Conservation (phyloP, 2,113 vertebrate species). For the Dipodomys stephensi region DNA sequence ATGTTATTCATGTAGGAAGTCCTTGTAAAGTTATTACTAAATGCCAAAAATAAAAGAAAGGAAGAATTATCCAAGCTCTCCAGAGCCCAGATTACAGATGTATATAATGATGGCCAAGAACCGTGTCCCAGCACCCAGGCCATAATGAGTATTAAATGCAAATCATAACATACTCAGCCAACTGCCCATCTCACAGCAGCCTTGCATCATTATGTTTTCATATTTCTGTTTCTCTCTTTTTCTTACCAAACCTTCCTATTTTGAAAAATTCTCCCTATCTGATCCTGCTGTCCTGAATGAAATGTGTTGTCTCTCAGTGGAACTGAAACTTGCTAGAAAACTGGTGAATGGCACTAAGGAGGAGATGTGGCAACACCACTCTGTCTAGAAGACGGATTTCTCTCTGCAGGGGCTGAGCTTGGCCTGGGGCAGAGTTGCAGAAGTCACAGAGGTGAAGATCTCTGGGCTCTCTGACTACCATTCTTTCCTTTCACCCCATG, state of each 20-base stretch:
- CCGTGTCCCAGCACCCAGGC: background rate
- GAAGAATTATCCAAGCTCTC: background rate
- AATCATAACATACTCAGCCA: background rate
- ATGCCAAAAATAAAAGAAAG: background rate
- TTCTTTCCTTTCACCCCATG: background rate
- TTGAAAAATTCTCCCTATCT: background rate
- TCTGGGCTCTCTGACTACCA: background rate
- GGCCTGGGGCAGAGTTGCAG: background rate
- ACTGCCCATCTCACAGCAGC: background rate
- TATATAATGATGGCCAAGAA: background rate
- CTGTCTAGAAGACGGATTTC: background rate
- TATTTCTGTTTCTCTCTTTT: background rate
- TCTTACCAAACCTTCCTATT: background rate
- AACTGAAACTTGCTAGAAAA: background rate
- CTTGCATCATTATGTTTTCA: background rate
- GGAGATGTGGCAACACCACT: accelerated
- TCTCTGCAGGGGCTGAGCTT: background rate
- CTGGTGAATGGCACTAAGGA: background rate
- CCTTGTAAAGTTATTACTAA: constrained; percentile 24
- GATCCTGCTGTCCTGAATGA: background rate
- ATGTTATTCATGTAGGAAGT: background rate
- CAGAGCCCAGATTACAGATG: background rate
- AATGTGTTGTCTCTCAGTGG: background rate
- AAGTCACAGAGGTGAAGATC: background rate
- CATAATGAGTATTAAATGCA: background rate